Evolutionary conservation across 1,140 invertebrate genomes (phyloP).

Genomic region (Portunus trituberculatus): DNA sequence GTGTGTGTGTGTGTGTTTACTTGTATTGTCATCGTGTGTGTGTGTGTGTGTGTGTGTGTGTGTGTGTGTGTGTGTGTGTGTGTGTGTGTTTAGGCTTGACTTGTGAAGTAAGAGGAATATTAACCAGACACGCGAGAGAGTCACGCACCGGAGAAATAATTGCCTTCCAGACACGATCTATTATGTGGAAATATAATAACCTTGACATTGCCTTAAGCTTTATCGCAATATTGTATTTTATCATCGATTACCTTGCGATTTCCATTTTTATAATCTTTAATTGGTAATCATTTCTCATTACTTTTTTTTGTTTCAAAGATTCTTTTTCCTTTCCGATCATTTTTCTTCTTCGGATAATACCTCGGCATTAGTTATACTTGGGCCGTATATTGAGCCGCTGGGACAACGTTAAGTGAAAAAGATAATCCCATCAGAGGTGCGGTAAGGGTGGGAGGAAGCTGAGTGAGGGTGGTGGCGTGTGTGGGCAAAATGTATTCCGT

Average conservation of each 20-base stretch:
- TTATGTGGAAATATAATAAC: conserved; percentile 13
- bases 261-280: conserved; percentile 24
- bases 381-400: conserved; percentile 9
- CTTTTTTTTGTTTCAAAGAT: not conserved
- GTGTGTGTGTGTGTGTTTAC: not conserved
- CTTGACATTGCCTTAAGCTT: not conserved
- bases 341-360: conserved; percentile 23
- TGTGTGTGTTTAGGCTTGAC: not conserved
- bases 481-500: not conserved
- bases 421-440: not conserved
- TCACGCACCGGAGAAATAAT: not conserved
- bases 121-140: not conserved
- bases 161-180: not conserved
- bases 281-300: not conserved
- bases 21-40: not conserved
- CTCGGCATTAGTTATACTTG: not conserved
- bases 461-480: not conserved
- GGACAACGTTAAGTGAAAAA: conserved; percentile 1
- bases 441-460: not conserved
- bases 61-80: conserved; percentile 1
- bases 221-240: not conserved
- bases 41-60: conserved; percentile 11
- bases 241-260: not conserved
- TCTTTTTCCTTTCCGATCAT: not conserved
- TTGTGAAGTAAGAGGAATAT: conserved; percentile 14